These are phyloP conservation scores for Drosophila tropicalis DNA, from an alignment of 1,140 invertebrate species.

Conservation along the genomic window DNA sequence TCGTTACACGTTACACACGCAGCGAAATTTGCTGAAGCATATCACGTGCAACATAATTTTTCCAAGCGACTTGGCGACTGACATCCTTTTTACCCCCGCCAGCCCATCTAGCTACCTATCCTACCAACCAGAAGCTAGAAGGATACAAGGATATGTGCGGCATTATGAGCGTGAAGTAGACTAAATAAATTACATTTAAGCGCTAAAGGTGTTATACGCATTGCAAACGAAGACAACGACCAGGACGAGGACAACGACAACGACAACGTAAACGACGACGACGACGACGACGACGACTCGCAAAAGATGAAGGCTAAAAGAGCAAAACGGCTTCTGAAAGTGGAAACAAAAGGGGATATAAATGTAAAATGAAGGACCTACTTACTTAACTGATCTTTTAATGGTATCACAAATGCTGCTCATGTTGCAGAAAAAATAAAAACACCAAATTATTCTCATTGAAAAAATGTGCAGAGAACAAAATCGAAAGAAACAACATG, in stretches of 20 bases:
- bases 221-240: conserved; percentile 31
- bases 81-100: conserved; percentile 44
- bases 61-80: conserved; percentile 77
- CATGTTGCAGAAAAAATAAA: neutral
- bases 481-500: neutral
- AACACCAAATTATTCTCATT: neutral
- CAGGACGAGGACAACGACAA: neutral
- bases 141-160: conserved; percentile 45
- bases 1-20: conserved; percentile 53
- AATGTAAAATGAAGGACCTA: conserved; percentile 10
- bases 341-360: conserved; percentile 1
- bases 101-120: neutral
- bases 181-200: conserved; percentile 80
- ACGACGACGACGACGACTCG: neutral
- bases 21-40: conserved; percentile 76
- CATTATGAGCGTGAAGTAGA: conserved; percentile 79
- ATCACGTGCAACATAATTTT: conserved; percentile 83
- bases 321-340: conserved; percentile 1
- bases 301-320: conserved; percentile 7
- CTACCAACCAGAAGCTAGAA: neutral
- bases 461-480: too few relatives aligned
- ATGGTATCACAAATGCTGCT: neutral
- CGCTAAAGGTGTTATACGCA: conserved; percentile 67
- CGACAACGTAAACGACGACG: neutral
- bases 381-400: conserved; percentile 13